Percentiles rank a stretch among this genome's conserved stretches.
phyloP scores from a whole-genome alignment of 2,888 invertebrate genomes.

The Gibbula magus region DNA sequence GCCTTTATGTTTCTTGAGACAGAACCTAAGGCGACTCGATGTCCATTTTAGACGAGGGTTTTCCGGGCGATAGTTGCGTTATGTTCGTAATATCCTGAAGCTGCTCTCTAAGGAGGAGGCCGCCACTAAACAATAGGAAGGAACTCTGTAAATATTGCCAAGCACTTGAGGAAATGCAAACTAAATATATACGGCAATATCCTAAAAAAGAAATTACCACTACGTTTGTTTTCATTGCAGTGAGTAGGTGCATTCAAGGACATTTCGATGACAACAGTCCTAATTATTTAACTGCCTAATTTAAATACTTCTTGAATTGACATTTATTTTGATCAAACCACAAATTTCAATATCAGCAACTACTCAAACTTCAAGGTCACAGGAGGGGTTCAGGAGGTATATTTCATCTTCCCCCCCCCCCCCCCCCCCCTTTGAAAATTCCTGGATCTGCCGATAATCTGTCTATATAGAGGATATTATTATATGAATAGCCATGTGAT shows the following conservation, averaged over 20 bases:
- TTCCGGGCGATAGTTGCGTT: background rate
- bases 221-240: background rate
- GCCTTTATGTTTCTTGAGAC: background rate
- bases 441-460: no score
- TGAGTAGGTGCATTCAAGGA: background rate
- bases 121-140: slow-evolving; percentile 21
- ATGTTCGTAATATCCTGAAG: slow-evolving; percentile 16
- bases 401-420: no score
- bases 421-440: no score
- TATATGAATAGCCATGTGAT: no score
- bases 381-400: no score
- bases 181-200: slow-evolving; percentile 7
- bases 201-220: background rate
- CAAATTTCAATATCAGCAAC: no score
- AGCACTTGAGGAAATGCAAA: slow-evolving; percentile 10
- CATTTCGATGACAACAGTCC: background rate
- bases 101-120: background rate
- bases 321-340: no score
- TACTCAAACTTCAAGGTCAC: no score
- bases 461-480: no score
- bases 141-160: slow-evolving; percentile 9
- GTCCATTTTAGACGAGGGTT: slow-evolving; percentile 5
- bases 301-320: no score
- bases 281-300: no score
- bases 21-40: background rate